Conservation (phyloP, 2,888 invertebrate species). For the Agonopterix alstromeriana region DNA sequence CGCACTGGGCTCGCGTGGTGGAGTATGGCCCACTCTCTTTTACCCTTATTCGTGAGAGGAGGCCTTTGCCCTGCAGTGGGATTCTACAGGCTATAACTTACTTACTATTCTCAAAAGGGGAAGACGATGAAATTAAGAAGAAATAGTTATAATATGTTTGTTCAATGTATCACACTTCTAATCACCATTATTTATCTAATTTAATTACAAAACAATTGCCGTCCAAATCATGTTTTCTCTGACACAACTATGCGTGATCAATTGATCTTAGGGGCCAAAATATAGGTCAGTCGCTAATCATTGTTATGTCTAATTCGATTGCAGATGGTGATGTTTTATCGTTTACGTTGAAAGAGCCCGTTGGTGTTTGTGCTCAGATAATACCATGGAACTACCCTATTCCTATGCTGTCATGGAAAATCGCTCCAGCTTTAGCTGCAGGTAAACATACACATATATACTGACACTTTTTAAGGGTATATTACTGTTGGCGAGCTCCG, state of each 20-base stretch:
- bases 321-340: slow-evolving; percentile 86
- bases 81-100: too few species aligned
- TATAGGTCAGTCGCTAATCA: neutral
- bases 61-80: too few species aligned
- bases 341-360: slow-evolving; percentile 92
- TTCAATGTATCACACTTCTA: too few species aligned
- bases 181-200: slow-evolving; percentile 9
- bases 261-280: neutral
- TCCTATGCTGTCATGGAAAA: slow-evolving; percentile 96
- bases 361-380: slow-evolving; percentile 92
- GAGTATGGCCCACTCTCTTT: too few species aligned
- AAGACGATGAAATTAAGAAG: too few species aligned
- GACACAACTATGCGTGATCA: neutral
- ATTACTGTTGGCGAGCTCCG: too few species aligned
- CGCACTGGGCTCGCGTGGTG: too few species aligned
- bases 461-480: too few species aligned
- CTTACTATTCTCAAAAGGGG: too few species aligned
- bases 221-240: slow-evolving; percentile 27
- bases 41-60: too few species aligned
- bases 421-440: slow-evolving; percentile 87
- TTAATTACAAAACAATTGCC: slow-evolving; percentile 14
- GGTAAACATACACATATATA: too few species aligned
- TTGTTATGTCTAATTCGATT: slow-evolving; percentile 10
- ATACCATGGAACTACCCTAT: slow-evolving; percentile 97
- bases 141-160: too few species aligned